Base-by-base conservation (phyloP, 2,113 vertebrate species). In the Sander lucioperca region DNA sequence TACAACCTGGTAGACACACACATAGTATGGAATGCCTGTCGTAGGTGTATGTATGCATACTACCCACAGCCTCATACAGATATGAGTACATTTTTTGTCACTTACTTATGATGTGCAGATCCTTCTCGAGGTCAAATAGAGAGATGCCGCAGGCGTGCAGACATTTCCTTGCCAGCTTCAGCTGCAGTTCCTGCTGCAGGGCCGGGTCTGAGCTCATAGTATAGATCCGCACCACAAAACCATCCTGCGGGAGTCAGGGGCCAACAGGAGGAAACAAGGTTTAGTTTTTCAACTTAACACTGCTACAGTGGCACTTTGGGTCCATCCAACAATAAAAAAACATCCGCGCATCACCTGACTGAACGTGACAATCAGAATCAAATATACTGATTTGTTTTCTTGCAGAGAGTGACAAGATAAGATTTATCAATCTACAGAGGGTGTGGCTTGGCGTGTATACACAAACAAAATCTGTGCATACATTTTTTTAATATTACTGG, bases 21-120 rank as follows among this genome's bases (percentile, higher is more conserved):
- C 25, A 72, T 45, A 65, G 12, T 16, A 62, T 54, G 1, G 33
- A 63, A 70, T 19, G 14, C 51, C 4, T 54, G n/a, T 13, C 23
- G 4, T 11, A 81, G 19, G 30, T 69, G 33, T 45, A 39, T 23
- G 27, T 6, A 68, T 25, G 23, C 21, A 57, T 21, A 36, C 19
- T 13, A 21, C 11, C 3, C 5, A 36, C 12, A 47, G 14, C 19
- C 6, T 72, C 10, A 21, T 6, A 70, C 2, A 61, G 2, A 68
- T 36, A 39, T 11, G 11, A 25, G n/a, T 6, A 21, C 3, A 13
- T 65, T 43, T 65, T n/a, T 11, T 15, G 25, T 73, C 33, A 90
- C 95, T 98, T 96, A 99, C 98, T 99, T 94, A 99, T 99, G 82
- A 99, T 99, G 94, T 99, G 98, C 82, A 99, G 96, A 90, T 99